Base-by-base conservation (phyloP, 2,113 vertebrate genomes). In the Bos javanicus region DNA sequence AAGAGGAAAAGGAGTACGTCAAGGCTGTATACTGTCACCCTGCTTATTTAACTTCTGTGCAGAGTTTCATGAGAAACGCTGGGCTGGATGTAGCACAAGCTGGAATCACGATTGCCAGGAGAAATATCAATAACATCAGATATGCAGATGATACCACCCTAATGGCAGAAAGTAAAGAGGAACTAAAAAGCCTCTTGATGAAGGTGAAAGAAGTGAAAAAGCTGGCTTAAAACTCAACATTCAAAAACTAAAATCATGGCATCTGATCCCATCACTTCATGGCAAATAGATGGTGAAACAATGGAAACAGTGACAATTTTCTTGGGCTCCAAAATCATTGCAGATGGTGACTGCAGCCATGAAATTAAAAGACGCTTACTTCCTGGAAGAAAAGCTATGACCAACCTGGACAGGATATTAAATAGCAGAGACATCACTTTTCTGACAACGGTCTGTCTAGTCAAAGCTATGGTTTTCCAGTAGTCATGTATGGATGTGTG, bases 381-480 rank as follows among this genome's bases (percentile, higher is more conserved):
- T 9, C 17, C n/a, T 11, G 64, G n/a, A 71, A 71, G 64, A 71
- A 36, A 71, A 71, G n/a, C 64, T 71, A 71, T 71, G 64, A 71
- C 0, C 4, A 71, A 36, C n/a, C 64, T 36, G 36, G n/a, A 71
- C 4, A 71, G n/a, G 0, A 0, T 71, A 71, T 21, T 71, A 36
- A 36, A 71, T 3, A 71, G n/a, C 64, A 71, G 64, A 71, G 64
- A 71, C 64, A 71, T 71, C n/a, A 71, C 16, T 71, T 71, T 36
- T 36, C 64, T 21, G 64, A 71, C n/a, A 36, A 71, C 21, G n/a
- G 64, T 67, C 33, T 17, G n/a, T 67, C 17, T 36, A 67, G 64
- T 67, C 7, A 19, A 67, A 67, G 33, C 64, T 67, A 67, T 36
- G 33, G 33, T 36, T 67, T 33, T 71, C n/a, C 19, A 21, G 17